Evolutionary conservation across 2,797 vertebrate genomes (phyloP), one percentile per base, ranked within the genome.

Genomic region (Microctenopoma steveboyesi): DNA sequence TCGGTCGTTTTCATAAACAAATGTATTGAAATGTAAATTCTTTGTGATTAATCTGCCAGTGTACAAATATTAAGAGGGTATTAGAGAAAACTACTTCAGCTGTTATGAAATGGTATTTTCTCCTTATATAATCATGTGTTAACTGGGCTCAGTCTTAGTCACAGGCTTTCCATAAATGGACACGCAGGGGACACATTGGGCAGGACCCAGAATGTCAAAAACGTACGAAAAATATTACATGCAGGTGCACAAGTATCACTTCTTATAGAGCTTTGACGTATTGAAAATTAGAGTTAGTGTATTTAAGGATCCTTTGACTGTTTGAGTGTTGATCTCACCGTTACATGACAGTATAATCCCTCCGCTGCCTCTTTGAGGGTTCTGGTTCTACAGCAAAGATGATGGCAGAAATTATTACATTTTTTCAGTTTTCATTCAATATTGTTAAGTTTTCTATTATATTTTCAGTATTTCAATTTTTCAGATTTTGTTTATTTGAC

Each of bases 21-120:
- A 73, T 70, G 16, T 16, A 58, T 49, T 39, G 5, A 75, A 40
- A 48, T 35, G 53, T 48, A 13, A 52, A 74, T 40, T 68, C 0
- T 57, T 49, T 64, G 27, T 33, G 42, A 42, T 68, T 75, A 56
- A 76, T 84, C 53, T 66, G 57, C 59, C 51, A 18, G 37, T 60
- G 58, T 65, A 58, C 50, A 55, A 35, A 76, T 56, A 82, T 76
- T 77, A 75, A 65, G 22, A 61, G 64, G 77, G 65, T 75, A 72
- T 82, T 82, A 79, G 25, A 78, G 67, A 70, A 28, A 61, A 74
- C 54, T 62, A 27, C 69, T 73, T 70, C 39, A 67, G 61, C 74
- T 81, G 78, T 88, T 88, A 88, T 80, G 83, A 90, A 88, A 91
- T 85, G 45, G 72, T 5, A 78, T 90, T 88, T 87, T 85, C 61